Evolutionary conservation across 2,888 invertebrate species (phyloP).

Genomic region (Endotricha flammealis): DNA sequence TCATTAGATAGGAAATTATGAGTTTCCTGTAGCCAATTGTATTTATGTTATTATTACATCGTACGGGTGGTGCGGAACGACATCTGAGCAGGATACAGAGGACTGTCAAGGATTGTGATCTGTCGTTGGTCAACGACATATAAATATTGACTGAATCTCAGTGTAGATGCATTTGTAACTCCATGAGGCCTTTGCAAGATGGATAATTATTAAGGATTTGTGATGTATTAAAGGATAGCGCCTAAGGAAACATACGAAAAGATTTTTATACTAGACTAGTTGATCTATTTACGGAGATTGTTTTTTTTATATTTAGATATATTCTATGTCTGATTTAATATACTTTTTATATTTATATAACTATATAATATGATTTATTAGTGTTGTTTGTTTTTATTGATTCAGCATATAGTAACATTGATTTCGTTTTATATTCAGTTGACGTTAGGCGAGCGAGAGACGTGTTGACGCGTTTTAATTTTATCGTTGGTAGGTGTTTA

Average conservation of each 20-base stretch:
- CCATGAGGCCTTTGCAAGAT: constrained; percentile 79
- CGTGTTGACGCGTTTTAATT: constrained; percentile 65
- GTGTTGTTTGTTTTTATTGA: constrained; percentile 79
- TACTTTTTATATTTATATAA: constrained; percentile 76
- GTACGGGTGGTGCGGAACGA: constrained; percentile 70
- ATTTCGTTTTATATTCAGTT: constrained; percentile 60
- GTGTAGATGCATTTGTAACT: constrained; percentile 79
- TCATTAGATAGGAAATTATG: constrained; percentile 75
- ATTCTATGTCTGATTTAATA: constrained; percentile 78
- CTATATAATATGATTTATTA: constrained; percentile 74
- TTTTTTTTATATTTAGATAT: constrained; percentile 78
- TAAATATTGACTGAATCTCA: constrained; percentile 80
- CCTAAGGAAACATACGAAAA: constrained; percentile 79
- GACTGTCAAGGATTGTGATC: constrained; percentile 78
- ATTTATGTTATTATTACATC: constrained; percentile 71
- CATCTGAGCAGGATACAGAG: constrained; percentile 65
- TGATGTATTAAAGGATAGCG: constrained; percentile 79
- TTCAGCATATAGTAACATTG: constrained; percentile 63
- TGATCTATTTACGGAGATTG: constrained; percentile 80
- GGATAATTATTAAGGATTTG: constrained; percentile 78
- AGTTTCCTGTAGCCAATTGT: constrained; percentile 77
- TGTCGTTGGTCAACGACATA: constrained; percentile 78
- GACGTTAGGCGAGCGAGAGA: constrained; percentile 42
- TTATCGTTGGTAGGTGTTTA: constrained; percentile 68
- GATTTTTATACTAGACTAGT: constrained; percentile 79